These are phyloP conservation scores for Pseudois nayaur DNA, from an alignment of 2,113 vertebrate species.

Conservation along the genomic window DNA sequence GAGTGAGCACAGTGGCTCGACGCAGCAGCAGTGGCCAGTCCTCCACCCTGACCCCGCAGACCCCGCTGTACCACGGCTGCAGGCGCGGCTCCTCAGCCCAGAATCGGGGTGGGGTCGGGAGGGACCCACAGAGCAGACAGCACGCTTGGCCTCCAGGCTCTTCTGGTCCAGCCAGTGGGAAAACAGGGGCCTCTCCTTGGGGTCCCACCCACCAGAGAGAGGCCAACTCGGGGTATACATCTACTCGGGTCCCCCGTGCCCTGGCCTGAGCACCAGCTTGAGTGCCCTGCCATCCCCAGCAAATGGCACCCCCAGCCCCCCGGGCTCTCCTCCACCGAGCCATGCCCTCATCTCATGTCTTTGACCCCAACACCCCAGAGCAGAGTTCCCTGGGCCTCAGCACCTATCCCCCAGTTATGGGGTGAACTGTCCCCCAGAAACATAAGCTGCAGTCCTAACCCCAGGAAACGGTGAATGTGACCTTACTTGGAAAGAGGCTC, in stretches of 20 bases:
- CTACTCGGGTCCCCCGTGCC: accelerated
- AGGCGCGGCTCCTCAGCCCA: neutral
- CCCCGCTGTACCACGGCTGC: accelerated
- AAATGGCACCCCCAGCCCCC: neutral
- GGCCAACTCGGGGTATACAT: neutral
- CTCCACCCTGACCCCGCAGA: neutral
- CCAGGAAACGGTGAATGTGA: neutral
- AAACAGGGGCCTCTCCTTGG: neutral
- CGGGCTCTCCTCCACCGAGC: accelerated
- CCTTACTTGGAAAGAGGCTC: neutral
- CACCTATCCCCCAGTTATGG: no score
- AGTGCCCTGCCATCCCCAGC: accelerated
- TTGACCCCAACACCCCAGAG: neutral
- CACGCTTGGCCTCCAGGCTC: neutral
- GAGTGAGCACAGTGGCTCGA: accelerated
- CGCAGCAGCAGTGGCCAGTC: accelerated
- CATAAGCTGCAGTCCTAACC: neutral
- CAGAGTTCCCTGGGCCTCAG: neutral
- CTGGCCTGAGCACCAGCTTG: neutral
- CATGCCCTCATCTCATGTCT: accelerated
- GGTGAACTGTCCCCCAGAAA: neutral
- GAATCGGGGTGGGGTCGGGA: accelerated
- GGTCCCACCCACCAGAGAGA: accelerated
- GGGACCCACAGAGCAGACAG: accelerated
- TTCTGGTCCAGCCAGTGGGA: accelerated